These are phyloP conservation scores for Sebastes steindachneri DNA, from an alignment of 2,797 vertebrate species.

Conservation along the genomic window DNA sequence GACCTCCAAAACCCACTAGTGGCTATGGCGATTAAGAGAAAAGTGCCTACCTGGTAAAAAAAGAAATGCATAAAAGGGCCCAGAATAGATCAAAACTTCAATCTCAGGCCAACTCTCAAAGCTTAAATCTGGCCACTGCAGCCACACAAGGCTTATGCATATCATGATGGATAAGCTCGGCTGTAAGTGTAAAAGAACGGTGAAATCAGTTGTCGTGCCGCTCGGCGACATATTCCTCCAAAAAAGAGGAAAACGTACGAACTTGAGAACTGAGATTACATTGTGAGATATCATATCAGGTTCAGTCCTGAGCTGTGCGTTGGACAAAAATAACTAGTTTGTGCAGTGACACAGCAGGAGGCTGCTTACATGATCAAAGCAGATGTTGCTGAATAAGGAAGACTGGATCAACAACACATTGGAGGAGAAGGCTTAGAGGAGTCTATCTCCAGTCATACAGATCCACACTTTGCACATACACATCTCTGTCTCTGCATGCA, in stretches of 20 bases:
- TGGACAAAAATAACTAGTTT: slow-evolving; percentile 21
- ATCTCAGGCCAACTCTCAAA: not conserved
- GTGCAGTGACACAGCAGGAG: slow-evolving; percentile 6
- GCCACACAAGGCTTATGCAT: not conserved
- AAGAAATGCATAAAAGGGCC: not conserved
- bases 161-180: not conserved
- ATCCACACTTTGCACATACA: not conserved
- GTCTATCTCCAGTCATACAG: not conserved
- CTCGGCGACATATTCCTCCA: not conserved
- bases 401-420: slow-evolving; percentile 20
- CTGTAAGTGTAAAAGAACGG: not conserved
- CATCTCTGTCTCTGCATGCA: not conserved
- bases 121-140: slow-evolving; percentile 9
- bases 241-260: not conserved
- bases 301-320: not conserved
- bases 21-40: slow-evolving; percentile 30
- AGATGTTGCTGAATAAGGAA: slow-evolving; percentile 27
- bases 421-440: not conserved
- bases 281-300: slow-evolving; percentile 14
- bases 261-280: not conserved
- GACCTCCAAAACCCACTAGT: slow-evolving; percentile 41
- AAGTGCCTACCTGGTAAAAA: slow-evolving; percentile 18
- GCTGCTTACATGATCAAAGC: slow-evolving; percentile 35
- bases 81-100: slow-evolving; percentile 18
- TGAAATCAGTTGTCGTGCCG: slow-evolving; percentile 3